phyloP scores from a whole-genome alignment of 2,797 vertebrate species.

The Helarctos malayanus region DNA sequence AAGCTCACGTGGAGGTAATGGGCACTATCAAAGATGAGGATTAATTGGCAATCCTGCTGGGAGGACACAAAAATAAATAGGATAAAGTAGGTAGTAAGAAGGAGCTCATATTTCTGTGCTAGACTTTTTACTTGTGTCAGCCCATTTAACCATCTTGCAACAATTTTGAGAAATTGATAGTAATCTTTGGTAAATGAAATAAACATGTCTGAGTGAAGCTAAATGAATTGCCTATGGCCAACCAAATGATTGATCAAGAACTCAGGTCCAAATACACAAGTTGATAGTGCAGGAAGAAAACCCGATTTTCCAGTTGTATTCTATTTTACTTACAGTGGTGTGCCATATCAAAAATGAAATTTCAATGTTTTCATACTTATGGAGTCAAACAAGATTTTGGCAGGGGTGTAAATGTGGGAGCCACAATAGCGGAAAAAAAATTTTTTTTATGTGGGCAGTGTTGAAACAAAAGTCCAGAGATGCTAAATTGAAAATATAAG shows the following conservation, averaged over 20 bases:
- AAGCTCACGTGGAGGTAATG: background rate
- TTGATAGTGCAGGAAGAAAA: background rate
- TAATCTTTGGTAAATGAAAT: background rate
- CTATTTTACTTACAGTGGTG: background rate
- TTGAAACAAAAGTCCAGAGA: slow-evolving; percentile 44
- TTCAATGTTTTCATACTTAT: slow-evolving; percentile 36
- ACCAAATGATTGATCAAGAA: background rate
- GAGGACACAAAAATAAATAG: background rate
- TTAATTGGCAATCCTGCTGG: background rate
- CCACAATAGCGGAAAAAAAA: background rate
- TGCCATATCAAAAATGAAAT: background rate
- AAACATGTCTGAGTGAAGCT: background rate
- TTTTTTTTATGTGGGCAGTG: background rate
- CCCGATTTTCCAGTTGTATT: background rate
- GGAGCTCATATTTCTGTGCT: background rate
- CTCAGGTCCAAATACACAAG: background rate
- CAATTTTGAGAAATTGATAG: background rate
- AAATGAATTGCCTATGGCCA: background rate
- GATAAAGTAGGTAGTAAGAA: background rate
- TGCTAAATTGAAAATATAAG: background rate
- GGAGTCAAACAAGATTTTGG: slow-evolving; percentile 46
- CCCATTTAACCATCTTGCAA: background rate
- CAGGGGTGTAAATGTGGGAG: background rate
- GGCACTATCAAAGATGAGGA: background rate
- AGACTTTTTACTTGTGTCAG: background rate